These are phyloP conservation scores for Poeciliopsis infans DNA, from an alignment of 2,797 vertebrate species.

Conservation along the genomic window DNA sequence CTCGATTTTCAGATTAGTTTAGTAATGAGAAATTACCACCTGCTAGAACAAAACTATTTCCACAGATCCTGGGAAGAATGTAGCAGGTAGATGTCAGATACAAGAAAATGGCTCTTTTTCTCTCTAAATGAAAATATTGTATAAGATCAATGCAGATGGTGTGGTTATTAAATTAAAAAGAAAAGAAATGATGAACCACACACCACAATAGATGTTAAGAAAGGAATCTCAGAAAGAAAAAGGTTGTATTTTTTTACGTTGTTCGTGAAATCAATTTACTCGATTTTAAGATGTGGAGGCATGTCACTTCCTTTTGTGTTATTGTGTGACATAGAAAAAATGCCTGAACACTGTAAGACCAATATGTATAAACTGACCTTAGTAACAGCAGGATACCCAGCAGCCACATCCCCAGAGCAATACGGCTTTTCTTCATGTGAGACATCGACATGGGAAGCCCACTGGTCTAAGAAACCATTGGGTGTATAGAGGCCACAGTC, in stretches of 20 bases:
- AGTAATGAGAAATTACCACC: not conserved
- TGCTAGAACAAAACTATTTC: not conserved
- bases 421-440: constrained; percentile 92
- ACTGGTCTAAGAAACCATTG: constrained; percentile 94
- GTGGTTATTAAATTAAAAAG: not conserved
- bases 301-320: not conserved
- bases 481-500: constrained; percentile 98
- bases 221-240: not conserved
- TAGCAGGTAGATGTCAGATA: not conserved
- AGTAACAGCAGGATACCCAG: constrained; percentile 92
- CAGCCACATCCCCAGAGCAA: constrained; percentile 93
- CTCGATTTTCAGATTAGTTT: not conserved
- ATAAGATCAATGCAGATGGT: not conserved
- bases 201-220: not conserved
- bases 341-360: not conserved
- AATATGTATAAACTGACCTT: constrained; percentile 84
- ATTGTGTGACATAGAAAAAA: constrained; percentile 26
- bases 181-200: not conserved
- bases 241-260: too few species aligned
- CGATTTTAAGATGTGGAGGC: not conserved
- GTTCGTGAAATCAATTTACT: not conserved
- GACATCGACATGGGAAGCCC: constrained; percentile 91
- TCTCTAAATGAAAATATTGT: not conserved
- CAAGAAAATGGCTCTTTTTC: not conserved
- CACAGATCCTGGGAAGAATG: not conserved